A percentile compares a stretch with the other conserved stretches of the same genome.
These are phyloP conservation scores for Epinotia brunnichana DNA, from an alignment of 2,888 invertebrate species.

Conservation along the genomic window DNA sequence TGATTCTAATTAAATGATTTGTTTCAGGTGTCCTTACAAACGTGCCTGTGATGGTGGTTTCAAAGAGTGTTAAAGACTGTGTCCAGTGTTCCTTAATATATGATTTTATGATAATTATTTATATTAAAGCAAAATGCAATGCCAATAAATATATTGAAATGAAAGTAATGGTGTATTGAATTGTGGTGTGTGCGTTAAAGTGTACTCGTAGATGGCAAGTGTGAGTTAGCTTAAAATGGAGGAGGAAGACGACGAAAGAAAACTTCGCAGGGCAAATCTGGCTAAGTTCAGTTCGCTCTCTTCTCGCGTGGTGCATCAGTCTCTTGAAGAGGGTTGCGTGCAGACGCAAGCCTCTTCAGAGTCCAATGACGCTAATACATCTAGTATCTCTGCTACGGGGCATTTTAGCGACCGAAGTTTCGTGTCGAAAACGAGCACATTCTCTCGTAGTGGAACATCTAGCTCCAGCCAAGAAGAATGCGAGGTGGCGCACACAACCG, in stretches of 20 bases:
- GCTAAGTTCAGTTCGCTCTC: slow-evolving; percentile 71
- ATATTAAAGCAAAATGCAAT: slow-evolving; percentile 64
- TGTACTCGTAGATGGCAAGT: slow-evolving; percentile 52
- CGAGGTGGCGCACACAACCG: slow-evolving; percentile 80
- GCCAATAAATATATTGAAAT: slow-evolving; percentile 73
- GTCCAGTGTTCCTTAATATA: slow-evolving; percentile 78
- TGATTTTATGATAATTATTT: slow-evolving; percentile 66
- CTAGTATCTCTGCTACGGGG: slow-evolving; percentile 75
- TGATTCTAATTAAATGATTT: slow-evolving; percentile 56
- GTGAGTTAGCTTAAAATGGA: slow-evolving; percentile 65
- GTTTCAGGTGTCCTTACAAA: slow-evolving; percentile 76
- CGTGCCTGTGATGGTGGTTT: slow-evolving; percentile 70
- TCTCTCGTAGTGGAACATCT: slow-evolving; percentile 84
- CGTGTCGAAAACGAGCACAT: slow-evolving; percentile 81
- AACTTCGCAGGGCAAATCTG: slow-evolving; percentile 67
- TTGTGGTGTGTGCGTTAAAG: slow-evolving; percentile 59
- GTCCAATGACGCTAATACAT: slow-evolving; percentile 82
- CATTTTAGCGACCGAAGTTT: slow-evolving; percentile 79
- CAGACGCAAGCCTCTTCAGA: slow-evolving; percentile 82
- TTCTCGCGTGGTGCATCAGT: slow-evolving; percentile 70
- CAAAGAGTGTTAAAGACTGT: slow-evolving; percentile 83
- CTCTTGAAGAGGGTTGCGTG: slow-evolving; percentile 69
- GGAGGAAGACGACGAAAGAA: slow-evolving; percentile 77
- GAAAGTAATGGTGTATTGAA: slow-evolving; percentile 69
- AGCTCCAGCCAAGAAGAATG: slow-evolving; percentile 89